Conservation (phyloP, 2,797 vertebrate species). For the Tolypeutes matacus region DNA sequence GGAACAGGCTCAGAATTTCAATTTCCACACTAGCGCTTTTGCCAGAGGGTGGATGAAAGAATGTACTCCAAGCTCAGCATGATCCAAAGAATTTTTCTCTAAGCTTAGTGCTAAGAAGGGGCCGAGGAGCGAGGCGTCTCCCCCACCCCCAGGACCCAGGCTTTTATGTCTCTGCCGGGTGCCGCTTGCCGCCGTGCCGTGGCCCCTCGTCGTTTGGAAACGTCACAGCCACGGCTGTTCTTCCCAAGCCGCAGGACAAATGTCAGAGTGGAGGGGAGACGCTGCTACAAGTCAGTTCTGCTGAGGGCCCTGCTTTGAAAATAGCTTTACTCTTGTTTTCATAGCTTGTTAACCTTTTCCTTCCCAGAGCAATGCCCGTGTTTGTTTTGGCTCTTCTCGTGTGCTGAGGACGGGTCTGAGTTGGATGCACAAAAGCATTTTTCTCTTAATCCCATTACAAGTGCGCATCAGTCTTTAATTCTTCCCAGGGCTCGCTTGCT, state of each 20-base stretch:
- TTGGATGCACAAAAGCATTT: conserved; percentile 83
- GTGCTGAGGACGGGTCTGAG: conserved; percentile 78
- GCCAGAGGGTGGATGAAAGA: neutral
- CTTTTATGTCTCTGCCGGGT: neutral
- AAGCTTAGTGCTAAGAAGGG: neutral
- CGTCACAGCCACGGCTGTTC: neutral
- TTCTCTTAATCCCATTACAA: conserved; percentile 86
- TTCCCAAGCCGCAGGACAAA: conserved; percentile 24
- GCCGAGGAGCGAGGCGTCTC: neutral
- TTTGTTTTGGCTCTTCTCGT: conserved; percentile 84
- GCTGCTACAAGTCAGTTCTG: conserved; percentile 37
- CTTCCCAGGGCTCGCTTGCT: conserved; percentile 87
- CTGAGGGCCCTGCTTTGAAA: conserved; percentile 74
- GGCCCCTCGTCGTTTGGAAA: neutral
- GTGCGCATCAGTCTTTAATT: conserved; percentile 82
- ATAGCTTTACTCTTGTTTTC: conserved; percentile 81
- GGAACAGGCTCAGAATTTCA: neutral
- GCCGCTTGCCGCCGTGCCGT: fast-evolving
- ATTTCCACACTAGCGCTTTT: neutral
- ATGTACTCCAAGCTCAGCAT: neutral
- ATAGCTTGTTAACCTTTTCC: conserved; percentile 88
- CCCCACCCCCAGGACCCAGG: neutral
- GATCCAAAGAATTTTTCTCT: neutral
- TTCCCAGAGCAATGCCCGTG: conserved; percentile 83
- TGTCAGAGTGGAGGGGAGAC: neutral